Evolutionary conservation across 2,888 invertebrate species (phyloP).

Genomic region (Callimorpha dominula): DNA sequence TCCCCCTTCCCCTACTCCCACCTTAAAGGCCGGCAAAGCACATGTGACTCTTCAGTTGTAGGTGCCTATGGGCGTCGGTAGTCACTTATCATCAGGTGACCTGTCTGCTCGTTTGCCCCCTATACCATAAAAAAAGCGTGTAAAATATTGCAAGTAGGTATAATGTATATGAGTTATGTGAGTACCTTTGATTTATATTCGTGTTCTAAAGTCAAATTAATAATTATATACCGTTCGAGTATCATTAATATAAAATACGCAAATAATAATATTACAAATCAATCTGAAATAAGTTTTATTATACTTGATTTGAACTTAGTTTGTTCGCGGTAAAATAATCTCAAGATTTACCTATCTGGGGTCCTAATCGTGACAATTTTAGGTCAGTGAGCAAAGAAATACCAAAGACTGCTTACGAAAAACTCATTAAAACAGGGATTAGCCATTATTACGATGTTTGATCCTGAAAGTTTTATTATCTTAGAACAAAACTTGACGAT

Average conservation of each 20-base stretch:
- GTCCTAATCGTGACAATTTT: conserved; percentile 18
- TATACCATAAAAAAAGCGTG: too few species aligned
- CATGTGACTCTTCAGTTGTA: too few species aligned
- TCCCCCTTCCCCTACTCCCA: too few species aligned
- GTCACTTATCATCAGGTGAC: too few species aligned
- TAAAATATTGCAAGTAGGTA: background rate
- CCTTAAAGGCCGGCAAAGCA: too few species aligned
- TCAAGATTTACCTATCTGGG: conserved; percentile 8
- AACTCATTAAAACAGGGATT: conserved; percentile 52
- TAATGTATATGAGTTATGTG: background rate
- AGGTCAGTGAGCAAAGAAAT: conserved; percentile 14
- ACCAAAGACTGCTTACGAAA: conserved; percentile 33
- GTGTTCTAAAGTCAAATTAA: background rate
- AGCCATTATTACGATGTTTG: conserved; percentile 49
- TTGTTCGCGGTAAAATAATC: background rate
- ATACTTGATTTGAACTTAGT: background rate
- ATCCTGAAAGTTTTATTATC: conserved; percentile 52
- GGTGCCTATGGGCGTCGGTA: too few species aligned
- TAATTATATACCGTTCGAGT: background rate
- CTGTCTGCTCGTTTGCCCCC: too few species aligned
- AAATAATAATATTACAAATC: background rate
- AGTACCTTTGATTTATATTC: too few species aligned
- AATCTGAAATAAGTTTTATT: background rate
- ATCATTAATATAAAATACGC: background rate
- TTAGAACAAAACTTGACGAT: conserved; percentile 50